Conservation (phyloP, 2,888 invertebrate species). For the Argynnis bischoffii region DNA sequence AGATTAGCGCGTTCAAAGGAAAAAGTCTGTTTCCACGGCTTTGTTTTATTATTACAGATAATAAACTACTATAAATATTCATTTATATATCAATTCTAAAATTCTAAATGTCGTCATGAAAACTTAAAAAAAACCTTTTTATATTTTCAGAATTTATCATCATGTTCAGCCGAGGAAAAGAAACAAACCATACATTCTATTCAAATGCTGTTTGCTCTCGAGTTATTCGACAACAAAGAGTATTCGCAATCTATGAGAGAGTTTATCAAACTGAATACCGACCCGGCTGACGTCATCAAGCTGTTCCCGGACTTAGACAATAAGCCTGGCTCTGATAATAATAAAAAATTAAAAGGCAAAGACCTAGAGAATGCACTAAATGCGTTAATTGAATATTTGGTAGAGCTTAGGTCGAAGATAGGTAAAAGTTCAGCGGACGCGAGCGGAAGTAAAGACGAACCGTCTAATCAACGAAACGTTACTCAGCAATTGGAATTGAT, state of each 20-base stretch:
- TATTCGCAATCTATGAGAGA: conserved; percentile 96
- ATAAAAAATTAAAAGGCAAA: conserved; percentile 86
- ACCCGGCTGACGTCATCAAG: conserved; percentile 97
- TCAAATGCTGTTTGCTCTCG: conserved; percentile 94
- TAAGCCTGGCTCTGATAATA: conserved; percentile 49
- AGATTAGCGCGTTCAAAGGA: too few species aligned
- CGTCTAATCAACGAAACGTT: conserved; percentile 57
- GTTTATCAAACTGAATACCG: conserved; percentile 94
- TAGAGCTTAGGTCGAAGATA: conserved; percentile 85
- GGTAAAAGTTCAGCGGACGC: conserved; percentile 62
- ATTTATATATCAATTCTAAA: too few species aligned
- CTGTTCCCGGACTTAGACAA: conserved; percentile 95
- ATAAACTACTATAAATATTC: too few species aligned
- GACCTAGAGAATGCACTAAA: conserved; percentile 94
- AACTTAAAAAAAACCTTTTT: not conserved
- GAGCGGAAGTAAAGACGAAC: conserved; percentile 45
- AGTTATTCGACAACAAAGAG: conserved; percentile 93
- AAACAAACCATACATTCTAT: conserved; percentile 92
- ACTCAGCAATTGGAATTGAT: conserved; percentile 90
- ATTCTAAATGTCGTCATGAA: not conserved
- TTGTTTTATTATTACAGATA: too few species aligned
- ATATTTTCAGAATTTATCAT: conserved; percentile 87
- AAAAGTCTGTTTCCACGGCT: too few species aligned
- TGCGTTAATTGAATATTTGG: conserved; percentile 95
- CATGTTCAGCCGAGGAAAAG: conserved; percentile 91